Evolutionary conservation across 2,113 vertebrate genomes (phyloP).

Genomic region (Dunckerocampus dactyliophorus): DNA sequence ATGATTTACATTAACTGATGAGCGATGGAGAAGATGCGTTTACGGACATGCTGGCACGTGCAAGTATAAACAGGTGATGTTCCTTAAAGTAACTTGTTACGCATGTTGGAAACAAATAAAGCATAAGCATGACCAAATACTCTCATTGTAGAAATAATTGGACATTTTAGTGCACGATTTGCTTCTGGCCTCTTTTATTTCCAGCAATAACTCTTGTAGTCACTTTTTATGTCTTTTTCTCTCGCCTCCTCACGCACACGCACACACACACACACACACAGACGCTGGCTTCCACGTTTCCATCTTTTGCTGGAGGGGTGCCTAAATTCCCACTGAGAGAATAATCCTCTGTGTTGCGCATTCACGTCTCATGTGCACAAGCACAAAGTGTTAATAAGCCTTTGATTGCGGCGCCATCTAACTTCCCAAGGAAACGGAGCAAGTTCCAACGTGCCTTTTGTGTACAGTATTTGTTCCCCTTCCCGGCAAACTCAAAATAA

Average conservation of each 20-base stretch:
- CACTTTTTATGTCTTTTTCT: slow-evolving; percentile 3
- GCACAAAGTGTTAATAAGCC: slow-evolving; percentile 70
- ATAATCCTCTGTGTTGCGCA: slow-evolving; percentile 63
- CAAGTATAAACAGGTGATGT: no score
- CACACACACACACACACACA: slow-evolving; percentile 21
- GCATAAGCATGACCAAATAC: neutral
- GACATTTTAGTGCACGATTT: slow-evolving; percentile 15
- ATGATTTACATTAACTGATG: no score
- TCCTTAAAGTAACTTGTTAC: no score
- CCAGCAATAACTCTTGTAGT: neutral
- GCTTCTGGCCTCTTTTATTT: slow-evolving; percentile 1
- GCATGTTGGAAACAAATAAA: no score
- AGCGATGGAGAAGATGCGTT: no score
- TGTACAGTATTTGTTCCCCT: slow-evolving; percentile 73
- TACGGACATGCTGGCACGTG: no score
- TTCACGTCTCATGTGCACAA: slow-evolving; percentile 62
- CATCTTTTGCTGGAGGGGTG: slow-evolving; percentile 60
- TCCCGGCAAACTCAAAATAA: slow-evolving; percentile 76
- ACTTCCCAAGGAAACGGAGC: slow-evolving; percentile 71
- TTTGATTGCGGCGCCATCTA: slow-evolving; percentile 70
- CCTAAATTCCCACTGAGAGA: slow-evolving; percentile 67
- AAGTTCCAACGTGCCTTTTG: slow-evolving; percentile 71
- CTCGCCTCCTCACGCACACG: slow-evolving; percentile 11
- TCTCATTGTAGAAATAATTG: slow-evolving; percentile 6
- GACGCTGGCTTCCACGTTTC: slow-evolving; percentile 11